phyloP scores from a whole-genome alignment of 2,888 invertebrate genomes.

The Myopa tessellatipennis region DNA sequence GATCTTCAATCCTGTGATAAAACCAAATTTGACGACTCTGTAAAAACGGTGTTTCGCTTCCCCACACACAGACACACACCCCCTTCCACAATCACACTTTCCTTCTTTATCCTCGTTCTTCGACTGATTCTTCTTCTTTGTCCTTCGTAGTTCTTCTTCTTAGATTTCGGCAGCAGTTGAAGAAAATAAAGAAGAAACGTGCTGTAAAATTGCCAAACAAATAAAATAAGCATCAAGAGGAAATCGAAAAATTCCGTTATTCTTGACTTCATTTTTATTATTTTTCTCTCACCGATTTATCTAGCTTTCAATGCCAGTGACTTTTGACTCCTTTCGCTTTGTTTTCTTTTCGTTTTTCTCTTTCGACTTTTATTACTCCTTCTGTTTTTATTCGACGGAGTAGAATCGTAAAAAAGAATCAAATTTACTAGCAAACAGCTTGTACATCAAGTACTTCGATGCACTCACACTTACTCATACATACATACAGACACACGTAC shows the following conservation, averaged over 20 bases:
- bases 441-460: conserved; percentile 8
- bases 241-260: conserved; percentile 39
- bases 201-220: conserved; percentile 18
- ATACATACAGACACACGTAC: neutral
- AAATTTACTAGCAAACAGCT: conserved; percentile 14
- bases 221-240: conserved; percentile 43
- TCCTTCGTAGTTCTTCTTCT: neutral
- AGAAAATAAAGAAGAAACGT: neutral
- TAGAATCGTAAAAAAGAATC: conserved; percentile 17
- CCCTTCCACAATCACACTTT: too few species aligned
- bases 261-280: conserved; percentile 28
- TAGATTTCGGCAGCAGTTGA: neutral
- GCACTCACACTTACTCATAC: neutral
- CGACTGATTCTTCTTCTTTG: neutral
- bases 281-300: conserved; percentile 4
- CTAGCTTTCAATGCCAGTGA: neutral
- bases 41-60: too few species aligned
- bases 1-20: too few species aligned
- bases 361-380: neutral
- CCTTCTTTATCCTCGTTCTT: neutral
- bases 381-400: neutral
- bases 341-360: neutral
- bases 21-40: too few species aligned
- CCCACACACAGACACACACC: too few species aligned
- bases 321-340: neutral